Evolutionary conservation across 1,140 invertebrate species (phyloP), one percentile per base, ranked within the genome.

Genomic region (Lordiphosa stackelbergi): DNA sequence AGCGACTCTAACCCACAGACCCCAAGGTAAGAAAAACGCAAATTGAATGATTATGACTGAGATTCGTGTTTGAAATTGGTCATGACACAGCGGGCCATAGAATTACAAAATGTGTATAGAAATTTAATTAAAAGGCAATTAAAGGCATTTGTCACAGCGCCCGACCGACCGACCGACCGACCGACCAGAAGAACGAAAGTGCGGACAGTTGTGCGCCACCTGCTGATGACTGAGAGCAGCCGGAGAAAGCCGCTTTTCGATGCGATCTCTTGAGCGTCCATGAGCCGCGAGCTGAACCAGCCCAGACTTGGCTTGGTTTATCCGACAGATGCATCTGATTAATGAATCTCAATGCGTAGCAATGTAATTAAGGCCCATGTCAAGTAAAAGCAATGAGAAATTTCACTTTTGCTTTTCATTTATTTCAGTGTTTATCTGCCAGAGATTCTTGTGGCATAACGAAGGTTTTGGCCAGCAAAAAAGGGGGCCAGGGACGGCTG

Each of bases 281-380:
- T 69, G 66, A 59, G 71, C 41, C 62, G 71, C 53, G 65, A 55
- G 38, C 48, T 36, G 35, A 22, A 41, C 62, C 59, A 52, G 52
- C 41, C 48, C 48, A 13, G 34, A 22, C 28, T 47, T 55, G 41
- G 56, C 42, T 59, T 53, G 28, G 66, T 65, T 78, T 78, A 78
- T 78, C 74, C 74, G 75, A 81, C 77, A 81, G 77, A 81, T 81
- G 77, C 77, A 81, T 83, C 77, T 81, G 77, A 81, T 81, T 81
- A 81, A 81, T 81, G 75, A 83, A 77, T 83, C 72, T 66, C 77
- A 63, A 64, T 83, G 77, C 77, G 75, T 81, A 74, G 68, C 77
- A 63, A 45, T 63, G 77, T 83, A 79, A 79, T 79, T 79, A 79
- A 74, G 43, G 75, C 66, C 55, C 66, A 37, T 35, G 19, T 24